A percentile compares a stretch with the other conserved stretches of the same genome.
These are phyloP conservation scores for Lateolabrax maculatus DNA, from an alignment of 2,797 vertebrate species.

Conservation along the genomic window DNA sequence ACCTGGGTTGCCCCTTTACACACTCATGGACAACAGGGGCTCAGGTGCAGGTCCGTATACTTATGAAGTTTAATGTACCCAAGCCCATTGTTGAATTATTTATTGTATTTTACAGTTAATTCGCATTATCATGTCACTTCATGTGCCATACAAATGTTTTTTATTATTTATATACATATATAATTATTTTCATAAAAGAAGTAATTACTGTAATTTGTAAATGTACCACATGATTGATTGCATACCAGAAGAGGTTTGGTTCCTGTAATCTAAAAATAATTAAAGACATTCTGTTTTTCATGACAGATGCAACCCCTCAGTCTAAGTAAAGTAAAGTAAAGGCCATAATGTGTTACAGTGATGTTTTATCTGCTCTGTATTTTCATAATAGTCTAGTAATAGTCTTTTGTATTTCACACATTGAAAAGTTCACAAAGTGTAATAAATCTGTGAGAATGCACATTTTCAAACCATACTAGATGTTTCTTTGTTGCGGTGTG, in stretches of 20 bases:
- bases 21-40: constrained; percentile 84
- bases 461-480: not conserved
- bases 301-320: not conserved
- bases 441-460: not conserved
- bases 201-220: not conserved
- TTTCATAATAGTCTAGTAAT: too few species aligned
- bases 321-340: not conserved
- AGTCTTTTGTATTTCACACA: too few species aligned
- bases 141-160: not conserved
- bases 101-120: not conserved
- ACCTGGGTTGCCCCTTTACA: constrained; percentile 90
- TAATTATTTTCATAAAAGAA: not conserved
- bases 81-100: not conserved
- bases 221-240: too few species aligned
- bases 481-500: not conserved
- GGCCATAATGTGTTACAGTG: not conserved
- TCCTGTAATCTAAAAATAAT: not conserved
- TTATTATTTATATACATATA: not conserved
- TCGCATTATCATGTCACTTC: not conserved
- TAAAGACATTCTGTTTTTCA: not conserved
- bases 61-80: not conserved
- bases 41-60: constrained; percentile 77
- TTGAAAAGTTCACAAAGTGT: not conserved
- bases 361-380: not conserved
- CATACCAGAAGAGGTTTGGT: not conserved